These are phyloP conservation scores for Sarcophaga rosellei DNA, from an alignment of 2,888 invertebrate genomes.

Conservation along the genomic window DNA sequence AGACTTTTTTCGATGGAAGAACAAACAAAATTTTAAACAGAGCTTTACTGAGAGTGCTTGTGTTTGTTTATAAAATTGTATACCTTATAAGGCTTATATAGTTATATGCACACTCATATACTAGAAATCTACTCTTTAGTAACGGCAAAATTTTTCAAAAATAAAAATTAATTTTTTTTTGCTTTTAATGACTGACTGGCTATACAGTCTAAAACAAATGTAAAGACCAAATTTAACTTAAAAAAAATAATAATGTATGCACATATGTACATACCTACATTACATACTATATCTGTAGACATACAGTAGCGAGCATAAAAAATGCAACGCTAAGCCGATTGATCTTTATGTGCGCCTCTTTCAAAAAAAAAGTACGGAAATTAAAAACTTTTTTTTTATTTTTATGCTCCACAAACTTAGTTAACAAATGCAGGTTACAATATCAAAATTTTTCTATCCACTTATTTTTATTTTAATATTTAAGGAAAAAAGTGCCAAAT, in stretches of 20 bases:
- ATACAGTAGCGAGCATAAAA: no score
- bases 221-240: slow-evolving; percentile 40
- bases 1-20: slow-evolving; percentile 2
- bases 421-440: no score
- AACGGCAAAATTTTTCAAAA: slow-evolving; percentile 46
- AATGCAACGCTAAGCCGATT: no score
- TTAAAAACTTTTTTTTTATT: no score
- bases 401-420: no score
- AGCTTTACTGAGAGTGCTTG: background rate
- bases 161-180: slow-evolving; percentile 23
- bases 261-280: background rate
- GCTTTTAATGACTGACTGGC: background rate
- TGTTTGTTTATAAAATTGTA: slow-evolving; percentile 36
- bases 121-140: background rate
- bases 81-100: slow-evolving; percentile 46
- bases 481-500: no score
- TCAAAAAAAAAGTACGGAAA: no score
- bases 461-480: no score
- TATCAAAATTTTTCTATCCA: no score
- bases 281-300: background rate
- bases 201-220: slow-evolving; percentile 32
- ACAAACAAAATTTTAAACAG: slow-evolving; percentile 8
- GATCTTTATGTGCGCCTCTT: no score
- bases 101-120: background rate
- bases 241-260: background rate